These are phyloP conservation scores for Nixonia krombeini DNA, from an alignment of 1,140 invertebrate species.

Conservation along the genomic window DNA sequence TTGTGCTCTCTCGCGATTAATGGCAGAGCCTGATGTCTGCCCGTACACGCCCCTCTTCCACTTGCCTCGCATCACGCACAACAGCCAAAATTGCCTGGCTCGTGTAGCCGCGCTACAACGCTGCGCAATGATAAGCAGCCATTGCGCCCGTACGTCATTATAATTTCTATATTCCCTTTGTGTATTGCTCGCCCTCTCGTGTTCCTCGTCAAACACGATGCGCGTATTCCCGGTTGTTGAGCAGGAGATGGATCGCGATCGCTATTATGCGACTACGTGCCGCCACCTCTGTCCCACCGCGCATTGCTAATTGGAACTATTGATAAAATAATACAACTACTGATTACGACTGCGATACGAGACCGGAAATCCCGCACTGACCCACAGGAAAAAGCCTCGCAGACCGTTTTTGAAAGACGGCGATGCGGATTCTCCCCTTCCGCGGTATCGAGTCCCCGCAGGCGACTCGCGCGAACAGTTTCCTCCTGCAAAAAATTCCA, in stretches of 20 bases:
- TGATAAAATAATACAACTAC: conserved; percentile 38
- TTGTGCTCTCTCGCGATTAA: conserved; percentile 30
- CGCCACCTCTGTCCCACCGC: conserved; percentile 24
- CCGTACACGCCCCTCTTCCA: conserved; percentile 37
- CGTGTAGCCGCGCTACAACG: conserved; percentile 28
- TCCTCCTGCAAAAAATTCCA: too few relatives aligned
- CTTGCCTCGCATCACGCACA: conserved; percentile 36
- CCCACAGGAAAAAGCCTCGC: too few relatives aligned
- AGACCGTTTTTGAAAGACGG: too few relatives aligned
- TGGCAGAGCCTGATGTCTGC: conserved; percentile 37
- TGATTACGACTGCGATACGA: too few relatives aligned
- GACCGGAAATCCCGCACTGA: too few relatives aligned
- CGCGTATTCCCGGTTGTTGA: conserved; percentile 42
- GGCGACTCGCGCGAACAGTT: conserved; percentile 5
- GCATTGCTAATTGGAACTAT: conserved; percentile 44
- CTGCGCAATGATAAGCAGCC: conserved; percentile 46
- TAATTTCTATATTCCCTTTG: conserved; percentile 49
- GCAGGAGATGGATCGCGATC: conserved; percentile 39
- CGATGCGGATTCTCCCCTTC: too few relatives aligned
- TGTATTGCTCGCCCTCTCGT: conserved; percentile 35
- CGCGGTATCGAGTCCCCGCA: too few relatives aligned
- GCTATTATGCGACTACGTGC: conserved; percentile 30
- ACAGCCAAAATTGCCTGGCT: conserved; percentile 43
- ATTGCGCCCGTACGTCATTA: conserved; percentile 46
- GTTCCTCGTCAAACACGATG: conserved; percentile 24